Conservation (phyloP, 2,113 vertebrate species). For the Helogale parvula region DNA sequence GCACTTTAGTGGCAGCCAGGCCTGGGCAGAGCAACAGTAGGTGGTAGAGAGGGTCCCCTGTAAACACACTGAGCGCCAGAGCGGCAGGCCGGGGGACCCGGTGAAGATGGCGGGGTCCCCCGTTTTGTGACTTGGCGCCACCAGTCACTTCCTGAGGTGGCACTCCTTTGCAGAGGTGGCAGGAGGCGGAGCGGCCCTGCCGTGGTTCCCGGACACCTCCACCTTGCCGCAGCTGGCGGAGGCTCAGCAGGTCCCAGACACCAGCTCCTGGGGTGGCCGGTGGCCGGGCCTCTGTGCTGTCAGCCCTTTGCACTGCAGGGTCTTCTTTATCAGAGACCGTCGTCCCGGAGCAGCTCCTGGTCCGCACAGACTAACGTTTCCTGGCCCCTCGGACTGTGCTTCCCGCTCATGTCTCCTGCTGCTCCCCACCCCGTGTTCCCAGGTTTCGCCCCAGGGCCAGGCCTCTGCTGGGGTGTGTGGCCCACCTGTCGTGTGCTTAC, state of each 20-base stretch:
- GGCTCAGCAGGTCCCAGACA: background rate
- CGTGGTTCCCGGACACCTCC: background rate
- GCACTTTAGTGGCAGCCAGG: accelerated
- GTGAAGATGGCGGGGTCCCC: background rate
- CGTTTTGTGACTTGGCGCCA: background rate
- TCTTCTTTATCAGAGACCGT: background rate
- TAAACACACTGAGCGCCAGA: background rate
- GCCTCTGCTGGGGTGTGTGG: background rate
- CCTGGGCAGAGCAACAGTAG: background rate
- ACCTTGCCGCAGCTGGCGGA: background rate
- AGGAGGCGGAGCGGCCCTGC: background rate
- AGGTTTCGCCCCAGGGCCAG: background rate
- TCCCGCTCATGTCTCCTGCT: background rate
- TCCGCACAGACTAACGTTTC: background rate
- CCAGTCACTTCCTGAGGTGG: background rate
- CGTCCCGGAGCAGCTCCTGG: background rate
- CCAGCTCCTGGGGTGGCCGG: background rate
- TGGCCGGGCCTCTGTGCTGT: background rate
- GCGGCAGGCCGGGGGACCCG: background rate
- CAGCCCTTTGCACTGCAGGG: background rate
- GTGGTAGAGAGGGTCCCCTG: background rate
- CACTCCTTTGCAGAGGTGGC: background rate
- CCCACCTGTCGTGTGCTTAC: accelerated
- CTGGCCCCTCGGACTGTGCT: background rate
- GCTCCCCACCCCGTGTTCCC: background rate